A percentile compares a stretch with the other conserved stretches of the same genome.
These are phyloP conservation scores for Stenopsyche tienmushanensis DNA, from an alignment of 1,140 invertebrate species.

Conservation along the genomic window DNA sequence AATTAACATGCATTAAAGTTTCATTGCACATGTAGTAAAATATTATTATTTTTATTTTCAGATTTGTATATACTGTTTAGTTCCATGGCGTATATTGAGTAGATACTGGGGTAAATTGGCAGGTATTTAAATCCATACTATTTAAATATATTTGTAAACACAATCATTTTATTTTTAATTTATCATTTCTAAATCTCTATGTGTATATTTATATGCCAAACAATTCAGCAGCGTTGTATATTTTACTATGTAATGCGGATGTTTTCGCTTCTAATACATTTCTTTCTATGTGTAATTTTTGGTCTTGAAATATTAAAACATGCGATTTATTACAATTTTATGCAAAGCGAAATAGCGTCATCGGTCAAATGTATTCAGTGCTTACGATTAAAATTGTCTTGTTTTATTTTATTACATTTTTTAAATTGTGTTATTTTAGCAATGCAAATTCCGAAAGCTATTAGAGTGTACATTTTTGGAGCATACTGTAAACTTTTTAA, in stretches of 20 bases:
- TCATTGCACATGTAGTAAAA: not conserved
- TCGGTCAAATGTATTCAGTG: not conserved
- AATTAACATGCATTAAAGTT: too few species aligned
- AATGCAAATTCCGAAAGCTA: conserved; percentile 66
- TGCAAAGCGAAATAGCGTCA: too few species aligned
- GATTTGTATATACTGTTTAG: conserved; percentile 56
- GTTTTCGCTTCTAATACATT: not conserved
- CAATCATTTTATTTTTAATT: not conserved
- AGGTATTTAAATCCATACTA: conserved; percentile 14
- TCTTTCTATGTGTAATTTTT: too few species aligned
- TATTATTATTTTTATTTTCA: conserved; percentile 18
- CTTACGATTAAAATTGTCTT: not conserved
- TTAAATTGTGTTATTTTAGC: conserved; percentile 43
- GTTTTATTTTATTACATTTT: not conserved
- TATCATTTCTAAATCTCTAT: not conserved
- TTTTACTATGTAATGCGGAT: not conserved
- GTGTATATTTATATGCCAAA: not conserved
- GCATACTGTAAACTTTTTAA: conserved; percentile 71
- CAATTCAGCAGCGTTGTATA: not conserved
- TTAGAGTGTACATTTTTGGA: conserved; percentile 67
- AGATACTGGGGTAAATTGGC: conserved; percentile 77
- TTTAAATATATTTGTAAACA: not conserved
- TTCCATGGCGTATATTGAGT: conserved; percentile 75
- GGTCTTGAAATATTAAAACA: too few species aligned
- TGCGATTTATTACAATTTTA: too few species aligned